phyloP scores from a whole-genome alignment of 1,140 invertebrate species.

The Zaprionus tsacasi region DNA sequence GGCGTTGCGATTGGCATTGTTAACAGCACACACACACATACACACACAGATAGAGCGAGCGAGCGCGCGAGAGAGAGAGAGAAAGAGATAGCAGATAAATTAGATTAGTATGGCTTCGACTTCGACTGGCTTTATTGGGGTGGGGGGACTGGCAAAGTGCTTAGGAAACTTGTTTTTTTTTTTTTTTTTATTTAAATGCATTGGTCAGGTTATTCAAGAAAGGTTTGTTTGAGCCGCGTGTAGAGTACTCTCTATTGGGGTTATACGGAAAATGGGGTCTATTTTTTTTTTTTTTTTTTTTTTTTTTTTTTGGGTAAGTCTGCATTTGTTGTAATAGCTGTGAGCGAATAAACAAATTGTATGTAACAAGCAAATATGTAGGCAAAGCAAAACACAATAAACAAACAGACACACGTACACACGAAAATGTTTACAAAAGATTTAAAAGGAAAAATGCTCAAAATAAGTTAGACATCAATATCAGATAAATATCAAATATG shows the following conservation, averaged over 20 bases:
- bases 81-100: slow-evolving; percentile 26
- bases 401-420: slow-evolving; percentile 42
- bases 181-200: slow-evolving; percentile 37
- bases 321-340: slow-evolving; percentile 40
- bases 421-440: slow-evolving; percentile 56
- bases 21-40: slow-evolving; percentile 9
- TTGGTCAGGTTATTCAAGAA: slow-evolving; percentile 75
- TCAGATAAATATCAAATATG: slow-evolving; percentile 36
- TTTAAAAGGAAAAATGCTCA: slow-evolving; percentile 55
- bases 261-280: slow-evolving; percentile 23
- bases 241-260: not conserved
- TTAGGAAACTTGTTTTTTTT: slow-evolving; percentile 43
- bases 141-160: slow-evolving; percentile 47
- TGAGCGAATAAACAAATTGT: slow-evolving; percentile 62
- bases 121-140: not conserved
- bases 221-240: slow-evolving; percentile 72
- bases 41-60: slow-evolving; percentile 24
- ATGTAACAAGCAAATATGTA: slow-evolving; percentile 71
- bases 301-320: slow-evolving; percentile 17
- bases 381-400: slow-evolving; percentile 63
- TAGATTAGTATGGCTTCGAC: slow-evolving; percentile 60
- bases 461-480: slow-evolving; percentile 72
- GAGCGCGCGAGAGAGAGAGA: slow-evolving; percentile 26
- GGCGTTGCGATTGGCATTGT: slow-evolving; percentile 30
- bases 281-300: too few species aligned